phyloP scores from a whole-genome alignment of 2,888 invertebrate genomes.

The Buathra laborator region DNA sequence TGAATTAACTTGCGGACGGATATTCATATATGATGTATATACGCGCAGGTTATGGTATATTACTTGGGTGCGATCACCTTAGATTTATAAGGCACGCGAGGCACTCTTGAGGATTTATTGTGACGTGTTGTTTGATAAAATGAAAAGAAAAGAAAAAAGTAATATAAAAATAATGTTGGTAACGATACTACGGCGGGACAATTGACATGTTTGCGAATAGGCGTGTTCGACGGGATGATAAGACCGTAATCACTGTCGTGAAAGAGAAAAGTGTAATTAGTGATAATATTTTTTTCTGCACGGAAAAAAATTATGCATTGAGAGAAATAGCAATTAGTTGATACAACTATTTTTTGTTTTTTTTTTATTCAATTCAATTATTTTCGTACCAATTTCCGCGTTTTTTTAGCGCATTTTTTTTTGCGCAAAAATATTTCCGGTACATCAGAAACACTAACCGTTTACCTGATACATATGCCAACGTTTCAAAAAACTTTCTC shows the following conservation, averaged over 20 bases:
- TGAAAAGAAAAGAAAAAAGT: constrained; percentile 13
- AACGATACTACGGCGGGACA: not conserved
- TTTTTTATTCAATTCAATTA: no score
- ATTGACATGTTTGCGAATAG: not conserved
- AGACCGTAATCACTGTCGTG: not conserved
- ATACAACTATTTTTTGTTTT: no score
- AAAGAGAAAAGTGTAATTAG: no score
- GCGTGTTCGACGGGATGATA: not conserved
- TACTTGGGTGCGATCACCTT: constrained; percentile 52
- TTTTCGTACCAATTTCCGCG: no score
- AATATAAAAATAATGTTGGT: not conserved
- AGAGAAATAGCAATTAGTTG: no score
- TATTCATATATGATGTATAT: constrained; percentile 33
- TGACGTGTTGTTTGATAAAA: constrained; percentile 45
- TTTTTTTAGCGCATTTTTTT: no score
- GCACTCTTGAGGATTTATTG: constrained; percentile 52
- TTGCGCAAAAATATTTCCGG: no score
- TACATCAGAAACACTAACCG: no score
- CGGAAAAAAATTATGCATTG: no score
- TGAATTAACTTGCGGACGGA: constrained; percentile 52
- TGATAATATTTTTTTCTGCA: no score
- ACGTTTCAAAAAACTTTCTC: no score
- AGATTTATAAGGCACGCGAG: constrained; percentile 60
- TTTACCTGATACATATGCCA: no score
- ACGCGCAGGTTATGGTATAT: constrained; percentile 40